Evolutionary conservation across 2,888 invertebrate genomes (phyloP).

Genomic region (Arrhopalites spinosus): DNA sequence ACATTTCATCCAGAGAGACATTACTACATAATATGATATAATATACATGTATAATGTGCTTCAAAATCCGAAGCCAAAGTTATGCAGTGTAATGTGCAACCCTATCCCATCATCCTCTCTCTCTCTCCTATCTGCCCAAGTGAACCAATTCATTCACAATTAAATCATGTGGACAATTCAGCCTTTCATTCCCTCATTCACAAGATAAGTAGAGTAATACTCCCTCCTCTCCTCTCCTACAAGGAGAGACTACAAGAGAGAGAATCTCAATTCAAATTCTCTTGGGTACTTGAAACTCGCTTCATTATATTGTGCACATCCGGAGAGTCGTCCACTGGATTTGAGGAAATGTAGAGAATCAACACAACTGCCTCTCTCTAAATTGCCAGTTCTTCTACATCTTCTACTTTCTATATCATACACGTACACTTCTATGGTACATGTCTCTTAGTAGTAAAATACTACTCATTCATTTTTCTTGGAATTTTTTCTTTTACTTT

Average conservation of each 20-base stretch:
- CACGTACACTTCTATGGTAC: too few species aligned
- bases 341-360: not conserved
- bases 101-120: constrained; percentile 37
- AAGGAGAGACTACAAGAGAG: not conserved
- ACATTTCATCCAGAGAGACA: constrained; percentile 25
- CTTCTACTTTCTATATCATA: not conserved
- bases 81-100: constrained; percentile 19
- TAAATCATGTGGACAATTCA: constrained; percentile 39
- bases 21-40: not conserved
- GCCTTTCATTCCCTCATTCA: constrained; percentile 31
- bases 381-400: too few species aligned
- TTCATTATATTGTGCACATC: constrained; percentile 25
- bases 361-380: too few species aligned
- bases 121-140: constrained; percentile 35
- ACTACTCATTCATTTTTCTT: not conserved
- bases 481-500: not conserved
- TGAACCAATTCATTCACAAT: constrained; percentile 47
- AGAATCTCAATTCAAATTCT: constrained; percentile 29
- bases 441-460: too few species aligned
- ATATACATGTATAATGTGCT: not conserved
- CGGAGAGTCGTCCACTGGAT: constrained; percentile 6
- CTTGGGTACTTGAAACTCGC: constrained; percentile 22
- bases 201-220: not conserved
- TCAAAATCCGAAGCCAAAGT: not conserved
- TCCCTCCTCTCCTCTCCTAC: not conserved